A percentile compares a stretch with the other conserved stretches of the same genome.
phyloP scores from a whole-genome alignment of 2,113 vertebrate species.

The Cheilinus undulatus region DNA sequence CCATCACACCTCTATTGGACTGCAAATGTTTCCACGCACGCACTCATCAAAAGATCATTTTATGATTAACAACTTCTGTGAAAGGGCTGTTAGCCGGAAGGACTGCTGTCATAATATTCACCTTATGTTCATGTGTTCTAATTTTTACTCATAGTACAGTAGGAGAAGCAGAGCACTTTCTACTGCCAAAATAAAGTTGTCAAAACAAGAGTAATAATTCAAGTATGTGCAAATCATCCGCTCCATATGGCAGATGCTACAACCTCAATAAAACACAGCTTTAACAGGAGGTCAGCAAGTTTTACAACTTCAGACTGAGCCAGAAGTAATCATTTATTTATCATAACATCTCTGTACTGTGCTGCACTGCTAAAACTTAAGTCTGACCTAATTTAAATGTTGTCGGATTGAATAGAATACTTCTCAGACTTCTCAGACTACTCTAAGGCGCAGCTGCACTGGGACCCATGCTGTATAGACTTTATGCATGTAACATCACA shows the following conservation, averaged over 20 bases:
- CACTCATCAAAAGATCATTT: constrained; percentile 63
- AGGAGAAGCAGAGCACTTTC: background rate
- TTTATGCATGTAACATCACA: too few relatives aligned
- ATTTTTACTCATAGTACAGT: constrained; percentile 12
- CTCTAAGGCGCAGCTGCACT: too few relatives aligned
- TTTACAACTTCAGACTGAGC: constrained; percentile 1
- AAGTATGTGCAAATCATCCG: background rate
- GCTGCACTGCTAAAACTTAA: background rate
- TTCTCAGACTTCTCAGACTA: too few relatives aligned
- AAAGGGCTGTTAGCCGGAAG: constrained; percentile 53
- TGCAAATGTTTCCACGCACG: constrained; percentile 48
- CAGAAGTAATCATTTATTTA: constrained; percentile 35
- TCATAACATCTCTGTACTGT: constrained; percentile 4
- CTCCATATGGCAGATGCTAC: constrained; percentile 12
- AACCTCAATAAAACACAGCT: constrained; percentile 43
- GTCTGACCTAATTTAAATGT: too few relatives aligned
- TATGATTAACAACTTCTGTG: constrained; percentile 50
- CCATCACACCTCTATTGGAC: constrained; percentile 62
- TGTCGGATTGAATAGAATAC: too few relatives aligned
- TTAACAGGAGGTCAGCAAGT: constrained; percentile 35
- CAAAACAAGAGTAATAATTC: constrained; percentile 33
- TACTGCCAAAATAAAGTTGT: constrained; percentile 30
- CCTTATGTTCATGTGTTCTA: constrained; percentile 30
- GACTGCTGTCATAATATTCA: constrained; percentile 49
- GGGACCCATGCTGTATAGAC: too few relatives aligned